phyloP scores from a whole-genome alignment of 2,113 vertebrate species.

The Epinephelus fuscoguttatus region DNA sequence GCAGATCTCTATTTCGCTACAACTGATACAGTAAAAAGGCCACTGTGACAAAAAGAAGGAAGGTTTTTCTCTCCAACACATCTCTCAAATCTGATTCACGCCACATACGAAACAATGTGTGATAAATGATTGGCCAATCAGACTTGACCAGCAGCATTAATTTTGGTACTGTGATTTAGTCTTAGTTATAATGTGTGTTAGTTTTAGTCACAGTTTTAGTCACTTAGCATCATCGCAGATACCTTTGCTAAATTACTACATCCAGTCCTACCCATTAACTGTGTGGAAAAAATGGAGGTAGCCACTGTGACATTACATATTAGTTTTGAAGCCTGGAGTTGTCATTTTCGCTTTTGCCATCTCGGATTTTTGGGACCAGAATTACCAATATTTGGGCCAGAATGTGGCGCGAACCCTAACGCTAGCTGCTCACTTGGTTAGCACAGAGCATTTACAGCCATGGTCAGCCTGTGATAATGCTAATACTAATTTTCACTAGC shows the following conservation, averaged over 20 bases:
- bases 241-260: neutral
- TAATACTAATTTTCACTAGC: no score
- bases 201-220: neutral
- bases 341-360: no score
- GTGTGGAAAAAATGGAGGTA: no score
- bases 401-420: no score
- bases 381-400: no score
- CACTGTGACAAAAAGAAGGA: neutral
- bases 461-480: no score
- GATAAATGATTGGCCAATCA: constrained; percentile 19
- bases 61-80: neutral
- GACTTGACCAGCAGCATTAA: neutral
- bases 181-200: neutral
- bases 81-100: constrained; percentile 30
- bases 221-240: neutral
- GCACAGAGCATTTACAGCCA: no score
- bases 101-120: neutral
- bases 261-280: neutral
- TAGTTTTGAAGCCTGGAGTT: no score
- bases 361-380: no score
- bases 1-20: constrained; percentile 18
- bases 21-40: constrained; percentile 33
- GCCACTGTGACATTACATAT: no score
- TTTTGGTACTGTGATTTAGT: neutral
- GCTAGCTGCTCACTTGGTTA: no score